Base-by-base conservation (phyloP, 2,888 invertebrate genomes). In the Lochmaea capreae region DNA sequence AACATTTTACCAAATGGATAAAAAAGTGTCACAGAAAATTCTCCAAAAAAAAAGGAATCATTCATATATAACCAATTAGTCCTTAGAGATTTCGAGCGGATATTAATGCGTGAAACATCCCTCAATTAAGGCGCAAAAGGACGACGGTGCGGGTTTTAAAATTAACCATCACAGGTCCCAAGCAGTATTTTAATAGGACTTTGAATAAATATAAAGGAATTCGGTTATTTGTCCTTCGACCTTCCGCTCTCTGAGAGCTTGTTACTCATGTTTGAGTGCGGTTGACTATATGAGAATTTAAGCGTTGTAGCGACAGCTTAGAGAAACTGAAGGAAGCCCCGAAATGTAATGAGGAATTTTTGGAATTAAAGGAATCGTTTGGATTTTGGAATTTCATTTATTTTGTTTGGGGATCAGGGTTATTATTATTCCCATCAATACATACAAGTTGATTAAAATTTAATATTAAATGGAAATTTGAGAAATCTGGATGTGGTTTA, bases 151-250 rank as follows among this genome's bases (percentile, higher is more conserved):
- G 73, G 69, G 72, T 69, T 66, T 67, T 65, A 68, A 71, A 74
- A 71, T 71, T 71, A 74, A 71, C 74, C 65, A 54, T 59, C 46
- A 65, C 46, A 65, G 52, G 62, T 33, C 67, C 57, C 22, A 18
- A 65, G 54, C 43, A 22, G 58, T 67, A 71, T 74, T 71, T 74
- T 74, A 74, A 74, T 71, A 66, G 71, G 71, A 54, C 71, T 71
- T 67, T 74, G 65, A 74, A 74, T 74, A 71, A 74, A 74, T 74
- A 74, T 71, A 74, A 74, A 74, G 74, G 71, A 67, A 74, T 71
- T 67, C 63, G 46, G 65, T 65, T 74, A 71, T 74, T 74, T 74
- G 74, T 43, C 49, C 46, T 65, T 65, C 57, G 71, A 59, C 33
- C 67, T 52, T 58, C 65, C 58, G 43, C 58, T 65, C 68, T 10